A percentile compares a stretch with the other conserved stretches of the same genome.
These are phyloP conservation scores for Lycocerus yunnanus DNA, from an alignment of 2,888 invertebrate genomes.

Conservation along the genomic window DNA sequence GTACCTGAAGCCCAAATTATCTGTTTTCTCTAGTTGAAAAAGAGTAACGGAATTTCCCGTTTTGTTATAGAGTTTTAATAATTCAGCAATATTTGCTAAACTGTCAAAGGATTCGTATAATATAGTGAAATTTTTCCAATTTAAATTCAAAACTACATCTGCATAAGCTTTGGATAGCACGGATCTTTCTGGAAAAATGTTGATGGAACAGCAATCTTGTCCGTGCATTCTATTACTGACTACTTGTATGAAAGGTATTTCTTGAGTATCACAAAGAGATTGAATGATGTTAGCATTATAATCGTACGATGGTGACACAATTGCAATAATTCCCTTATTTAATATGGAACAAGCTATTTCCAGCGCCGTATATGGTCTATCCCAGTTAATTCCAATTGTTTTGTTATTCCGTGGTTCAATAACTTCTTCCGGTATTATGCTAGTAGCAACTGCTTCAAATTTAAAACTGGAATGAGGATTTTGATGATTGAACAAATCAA, in stretches of 20 bases:
- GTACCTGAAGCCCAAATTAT: constrained; percentile 60
- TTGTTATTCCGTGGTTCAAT: neutral
- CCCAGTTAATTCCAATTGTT: constrained; percentile 2
- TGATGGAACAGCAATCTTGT: constrained; percentile 69
- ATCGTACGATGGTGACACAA: constrained; percentile 65
- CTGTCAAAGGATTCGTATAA: constrained; percentile 73
- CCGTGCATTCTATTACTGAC: constrained; percentile 57
- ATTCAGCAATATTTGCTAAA: constrained; percentile 59
- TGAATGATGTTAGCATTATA: constrained; percentile 64
- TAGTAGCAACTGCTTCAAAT: neutral
- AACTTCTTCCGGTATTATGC: constrained; percentile 9
- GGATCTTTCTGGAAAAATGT: constrained; percentile 8
- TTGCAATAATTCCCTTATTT: constrained; percentile 57
- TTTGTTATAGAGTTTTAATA: constrained; percentile 57
- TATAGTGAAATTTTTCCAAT: constrained; percentile 86
- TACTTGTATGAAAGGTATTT: constrained; percentile 69
- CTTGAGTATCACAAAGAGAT: constrained; percentile 68
- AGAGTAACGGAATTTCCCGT: constrained; percentile 52
- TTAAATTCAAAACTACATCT: constrained; percentile 72
- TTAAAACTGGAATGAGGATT: neutral
- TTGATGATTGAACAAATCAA: constrained; percentile 4
- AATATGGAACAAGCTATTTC: constrained; percentile 16
- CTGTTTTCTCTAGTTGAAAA: constrained; percentile 51
- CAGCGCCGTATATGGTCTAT: constrained; percentile 8
- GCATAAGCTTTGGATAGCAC: constrained; percentile 61